Conservation (phyloP, 2,888 invertebrate genomes). For the Drosophila neotestacea region DNA sequence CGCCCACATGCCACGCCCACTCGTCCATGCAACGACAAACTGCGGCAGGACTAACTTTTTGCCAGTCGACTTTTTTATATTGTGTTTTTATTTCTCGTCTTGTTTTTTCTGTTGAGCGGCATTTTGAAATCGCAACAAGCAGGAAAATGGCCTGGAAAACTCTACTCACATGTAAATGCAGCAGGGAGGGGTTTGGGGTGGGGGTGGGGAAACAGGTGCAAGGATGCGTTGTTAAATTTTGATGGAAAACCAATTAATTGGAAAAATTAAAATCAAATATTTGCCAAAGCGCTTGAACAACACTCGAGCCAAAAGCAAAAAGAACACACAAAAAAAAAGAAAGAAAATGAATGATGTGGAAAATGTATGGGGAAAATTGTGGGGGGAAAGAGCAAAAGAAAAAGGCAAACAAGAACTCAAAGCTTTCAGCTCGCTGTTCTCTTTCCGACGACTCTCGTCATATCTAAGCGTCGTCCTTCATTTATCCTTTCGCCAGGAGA, state of each 20-base stretch:
- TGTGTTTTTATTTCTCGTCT: conserved; percentile 22
- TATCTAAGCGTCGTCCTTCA: conserved; percentile 78
- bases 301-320: conserved; percentile 48
- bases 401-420: conserved; percentile 40
- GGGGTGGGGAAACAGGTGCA: conserved; percentile 22
- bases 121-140: conserved; percentile 26
- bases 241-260: conserved; percentile 80
- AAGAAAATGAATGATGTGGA: conserved; percentile 12
- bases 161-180: conserved; percentile 27
- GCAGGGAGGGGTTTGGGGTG: background rate
- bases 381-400: conserved; percentile 23
- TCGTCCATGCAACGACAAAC: conserved; percentile 22
- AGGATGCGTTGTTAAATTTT: conserved; percentile 68
- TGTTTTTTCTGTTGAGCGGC: conserved; percentile 15
- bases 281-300: conserved; percentile 79
- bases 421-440: conserved; percentile 48
- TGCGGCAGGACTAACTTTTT: conserved; percentile 64
- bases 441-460: conserved; percentile 45
- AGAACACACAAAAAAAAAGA: conserved; percentile 8
- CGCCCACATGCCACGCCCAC: conserved; percentile 61
- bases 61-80: conserved; percentile 33
- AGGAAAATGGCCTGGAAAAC: conserved; percentile 13
- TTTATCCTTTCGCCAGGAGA: conserved; percentile 72
- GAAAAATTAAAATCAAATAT: conserved; percentile 79
- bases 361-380: conserved; percentile 14